A percentile compares a stretch with the other conserved stretches of the same genome.
phyloP scores from a whole-genome alignment of 2,797 vertebrate genomes.

The Coracias cyanogaster region DNA sequence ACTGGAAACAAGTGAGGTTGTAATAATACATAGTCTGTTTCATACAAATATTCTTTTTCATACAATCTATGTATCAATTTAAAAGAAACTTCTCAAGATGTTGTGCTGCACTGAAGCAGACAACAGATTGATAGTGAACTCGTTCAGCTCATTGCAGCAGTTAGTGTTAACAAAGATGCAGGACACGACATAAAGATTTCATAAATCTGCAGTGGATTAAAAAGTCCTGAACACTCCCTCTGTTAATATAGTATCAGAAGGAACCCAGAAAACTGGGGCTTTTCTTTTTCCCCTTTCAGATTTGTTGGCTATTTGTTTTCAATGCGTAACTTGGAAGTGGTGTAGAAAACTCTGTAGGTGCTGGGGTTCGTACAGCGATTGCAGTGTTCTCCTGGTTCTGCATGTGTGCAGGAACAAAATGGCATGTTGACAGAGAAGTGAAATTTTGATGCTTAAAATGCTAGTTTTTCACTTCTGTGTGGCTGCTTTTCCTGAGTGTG shows the following conservation, averaged over 20 bases:
- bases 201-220: background rate
- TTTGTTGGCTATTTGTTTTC: background rate
- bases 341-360: background rate
- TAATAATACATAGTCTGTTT: background rate
- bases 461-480: rapidly evolving
- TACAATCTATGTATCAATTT: background rate
- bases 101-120: background rate
- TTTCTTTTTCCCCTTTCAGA: background rate
- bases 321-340: background rate
- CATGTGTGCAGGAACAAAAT: rapidly evolving
- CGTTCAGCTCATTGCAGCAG: background rate
- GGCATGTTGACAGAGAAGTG: background rate
- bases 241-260: background rate
- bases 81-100: background rate
- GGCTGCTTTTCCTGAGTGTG: background rate
- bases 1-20: background rate
- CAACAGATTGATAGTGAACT: background rate
- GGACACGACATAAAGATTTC: background rate
- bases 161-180: background rate
- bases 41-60: background rate
- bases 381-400: background rate
- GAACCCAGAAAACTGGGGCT: background rate
- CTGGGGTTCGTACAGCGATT: rapidly evolving
- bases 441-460: background rate
- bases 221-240: background rate